A percentile compares a stretch with the other conserved stretches of the same genome.
phyloP scores from a whole-genome alignment of 2,797 vertebrate genomes.

The Passerculus sandwichensis region DNA sequence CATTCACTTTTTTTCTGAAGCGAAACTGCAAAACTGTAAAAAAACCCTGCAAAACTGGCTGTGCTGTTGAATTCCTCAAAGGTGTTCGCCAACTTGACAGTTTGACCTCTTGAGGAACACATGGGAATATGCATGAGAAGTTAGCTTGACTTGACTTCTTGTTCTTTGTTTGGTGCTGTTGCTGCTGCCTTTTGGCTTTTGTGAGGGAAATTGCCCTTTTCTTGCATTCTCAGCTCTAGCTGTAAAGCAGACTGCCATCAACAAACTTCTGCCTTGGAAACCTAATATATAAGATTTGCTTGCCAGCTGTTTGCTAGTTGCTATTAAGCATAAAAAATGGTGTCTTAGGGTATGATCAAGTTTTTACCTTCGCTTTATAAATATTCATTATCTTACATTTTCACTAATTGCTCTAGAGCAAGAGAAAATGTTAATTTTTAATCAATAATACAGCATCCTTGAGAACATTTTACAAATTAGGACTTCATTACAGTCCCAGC shows the following conservation, averaged over 20 bases:
- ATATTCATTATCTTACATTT: constrained; percentile 66
- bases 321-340: neutral
- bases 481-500: constrained; percentile 12
- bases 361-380: constrained; percentile 58
- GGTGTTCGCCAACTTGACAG: neutral
- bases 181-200: neutral
- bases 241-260: neutral
- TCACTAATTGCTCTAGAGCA: constrained; percentile 46
- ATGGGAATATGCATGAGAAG: neutral
- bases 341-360: constrained; percentile 3
- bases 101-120: constrained; percentile 11
- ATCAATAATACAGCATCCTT: constrained; percentile 63
- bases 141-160: neutral
- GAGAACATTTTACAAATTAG: constrained; percentile 63
- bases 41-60: neutral
- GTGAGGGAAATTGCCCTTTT: neutral
- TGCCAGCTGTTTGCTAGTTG: neutral
- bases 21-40: neutral
- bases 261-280: neutral
- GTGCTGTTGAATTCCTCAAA: neutral
- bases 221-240: neutral
- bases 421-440: constrained; percentile 66
- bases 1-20: neutral
- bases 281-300: neutral
- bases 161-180: neutral